Percentiles rank a stretch among this genome's conserved stretches.
Conservation (phyloP, 1,140 invertebrate species). For the Macrostomum lignano region DNA sequence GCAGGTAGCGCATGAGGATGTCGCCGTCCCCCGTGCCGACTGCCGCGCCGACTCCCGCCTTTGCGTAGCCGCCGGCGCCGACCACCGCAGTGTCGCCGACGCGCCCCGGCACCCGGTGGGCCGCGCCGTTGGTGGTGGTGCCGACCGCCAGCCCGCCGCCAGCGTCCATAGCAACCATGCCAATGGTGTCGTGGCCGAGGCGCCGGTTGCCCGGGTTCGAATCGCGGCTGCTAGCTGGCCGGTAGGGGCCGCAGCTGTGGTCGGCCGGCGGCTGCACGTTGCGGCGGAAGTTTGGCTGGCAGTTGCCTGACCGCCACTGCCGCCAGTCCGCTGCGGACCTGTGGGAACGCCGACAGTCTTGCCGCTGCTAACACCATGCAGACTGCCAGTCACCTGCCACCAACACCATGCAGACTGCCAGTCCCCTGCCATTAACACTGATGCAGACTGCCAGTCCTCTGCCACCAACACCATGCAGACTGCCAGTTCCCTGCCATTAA, state of each 20-base stretch:
- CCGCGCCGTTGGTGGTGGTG: slow-evolving; percentile 78
- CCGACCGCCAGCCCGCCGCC: slow-evolving; percentile 52
- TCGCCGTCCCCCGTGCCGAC: slow-evolving; percentile 6
- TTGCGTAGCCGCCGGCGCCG: slow-evolving; percentile 5
- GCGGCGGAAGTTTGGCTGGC: slow-evolving; percentile 88
- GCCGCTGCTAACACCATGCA: too few relatives aligned
- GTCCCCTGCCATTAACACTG: too few relatives aligned
- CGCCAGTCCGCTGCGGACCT: slow-evolving; percentile 41
- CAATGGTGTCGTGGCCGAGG: slow-evolving; percentile 76
- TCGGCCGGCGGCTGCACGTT: slow-evolving; percentile 49
- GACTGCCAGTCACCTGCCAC: too few relatives aligned
- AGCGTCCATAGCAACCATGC: slow-evolving; percentile 61
- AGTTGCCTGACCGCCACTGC: slow-evolving; percentile 47
- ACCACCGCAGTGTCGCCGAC: slow-evolving; percentile 6
- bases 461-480: too few relatives aligned
- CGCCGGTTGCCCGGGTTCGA: not conserved
- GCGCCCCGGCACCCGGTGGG: slow-evolving; percentile 67
- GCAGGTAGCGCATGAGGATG: slow-evolving; percentile 4
- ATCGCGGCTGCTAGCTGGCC: slow-evolving; percentile 13
- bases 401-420: too few relatives aligned
- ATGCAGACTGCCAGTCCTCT: too few relatives aligned
- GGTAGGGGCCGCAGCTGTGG: slow-evolving; percentile 60
- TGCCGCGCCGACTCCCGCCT: slow-evolving; percentile 3
- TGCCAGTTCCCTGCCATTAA: too few relatives aligned
- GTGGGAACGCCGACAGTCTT: too few relatives aligned